A percentile compares a stretch with the other conserved stretches of the same genome.
phyloP scores from a whole-genome alignment of 2,888 invertebrate genomes.

The Papilio protenor region DNA sequence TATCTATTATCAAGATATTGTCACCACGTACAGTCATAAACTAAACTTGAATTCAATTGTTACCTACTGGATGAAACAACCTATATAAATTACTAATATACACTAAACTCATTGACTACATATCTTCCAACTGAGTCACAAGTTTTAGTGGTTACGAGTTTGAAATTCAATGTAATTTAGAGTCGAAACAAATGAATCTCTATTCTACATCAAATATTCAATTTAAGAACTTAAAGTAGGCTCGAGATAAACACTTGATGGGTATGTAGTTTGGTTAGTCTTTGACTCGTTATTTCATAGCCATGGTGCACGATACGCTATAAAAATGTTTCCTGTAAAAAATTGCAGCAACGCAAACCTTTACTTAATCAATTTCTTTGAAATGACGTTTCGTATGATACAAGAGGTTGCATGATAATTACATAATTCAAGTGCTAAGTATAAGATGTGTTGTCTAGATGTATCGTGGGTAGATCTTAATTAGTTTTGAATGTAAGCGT shows the following conservation, averaged over 20 bases:
- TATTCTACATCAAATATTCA: background rate
- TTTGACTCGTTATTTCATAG: background rate
- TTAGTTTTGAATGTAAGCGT: constrained; percentile 4
- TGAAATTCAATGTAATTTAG: background rate
- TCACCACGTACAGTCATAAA: background rate
- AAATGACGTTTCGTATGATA: constrained; percentile 22
- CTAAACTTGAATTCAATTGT: background rate
- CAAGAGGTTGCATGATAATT: constrained; percentile 26
- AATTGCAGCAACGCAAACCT: constrained; percentile 21
- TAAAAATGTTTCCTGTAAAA: constrained; percentile 17
- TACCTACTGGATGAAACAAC: background rate
- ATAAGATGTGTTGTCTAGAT: constrained; percentile 18
- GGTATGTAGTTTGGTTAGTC: background rate
- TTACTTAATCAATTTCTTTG: constrained; percentile 38
- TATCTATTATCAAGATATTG: background rate
- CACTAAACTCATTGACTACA: background rate
- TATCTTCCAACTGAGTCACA: background rate
- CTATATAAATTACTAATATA: background rate
- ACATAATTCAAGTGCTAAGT: constrained; percentile 38
- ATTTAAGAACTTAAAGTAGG: background rate
- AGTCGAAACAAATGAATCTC: background rate
- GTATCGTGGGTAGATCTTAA: constrained; percentile 27
- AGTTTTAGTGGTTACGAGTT: background rate
- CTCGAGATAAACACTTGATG: background rate
- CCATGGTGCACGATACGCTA: background rate